A percentile compares a stretch with the other conserved stretches of the same genome.
Conservation (phyloP, 2,888 invertebrate genomes). For the Acrobasis repandana region DNA sequence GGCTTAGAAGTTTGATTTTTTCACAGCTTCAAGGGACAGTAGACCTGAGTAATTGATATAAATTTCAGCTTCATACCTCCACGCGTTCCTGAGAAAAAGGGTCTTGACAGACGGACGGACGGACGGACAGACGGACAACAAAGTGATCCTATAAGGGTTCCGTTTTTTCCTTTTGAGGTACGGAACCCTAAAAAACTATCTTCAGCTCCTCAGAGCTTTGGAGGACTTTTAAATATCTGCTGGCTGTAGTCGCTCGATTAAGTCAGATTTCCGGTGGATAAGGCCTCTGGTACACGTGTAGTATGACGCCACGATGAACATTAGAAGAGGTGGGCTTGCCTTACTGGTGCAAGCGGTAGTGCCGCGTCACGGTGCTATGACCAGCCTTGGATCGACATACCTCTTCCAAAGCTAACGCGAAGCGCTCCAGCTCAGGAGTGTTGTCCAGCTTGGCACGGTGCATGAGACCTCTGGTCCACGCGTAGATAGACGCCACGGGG, state of each 20-base stretch:
- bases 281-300: slow-evolving; percentile 96
- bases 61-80: too few relatives aligned
- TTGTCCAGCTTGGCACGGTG: slow-evolving; percentile 92
- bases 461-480: slow-evolving; percentile 93
- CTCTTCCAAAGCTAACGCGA: slow-evolving; percentile 88
- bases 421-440: slow-evolving; percentile 88
- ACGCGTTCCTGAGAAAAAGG: too few relatives aligned
- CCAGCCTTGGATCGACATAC: slow-evolving; percentile 88
- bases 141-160: too few relatives aligned
- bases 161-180: too few relatives aligned
- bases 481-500: slow-evolving; percentile 95
- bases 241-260: too few relatives aligned
- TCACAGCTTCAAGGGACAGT: too few relatives aligned
- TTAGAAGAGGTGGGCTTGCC: slow-evolving; percentile 94
- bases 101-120: too few relatives aligned
- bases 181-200: too few relatives aligned
- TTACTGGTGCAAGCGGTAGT: slow-evolving; percentile 93
- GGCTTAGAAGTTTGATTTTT: too few relatives aligned
- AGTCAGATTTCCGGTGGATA: slow-evolving; percentile 84
- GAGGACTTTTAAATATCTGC: too few relatives aligned
- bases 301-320: slow-evolving; percentile 93
- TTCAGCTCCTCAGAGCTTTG: neutral
- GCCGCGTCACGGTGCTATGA: slow-evolving; percentile 95
- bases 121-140: too few relatives aligned
- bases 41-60: too few relatives aligned